Percentiles rank a stretch among this genome's conserved stretches.
Evolutionary conservation across 2,888 invertebrate species (phyloP).

Genomic region (Caenorhabditis japonica): DNA sequence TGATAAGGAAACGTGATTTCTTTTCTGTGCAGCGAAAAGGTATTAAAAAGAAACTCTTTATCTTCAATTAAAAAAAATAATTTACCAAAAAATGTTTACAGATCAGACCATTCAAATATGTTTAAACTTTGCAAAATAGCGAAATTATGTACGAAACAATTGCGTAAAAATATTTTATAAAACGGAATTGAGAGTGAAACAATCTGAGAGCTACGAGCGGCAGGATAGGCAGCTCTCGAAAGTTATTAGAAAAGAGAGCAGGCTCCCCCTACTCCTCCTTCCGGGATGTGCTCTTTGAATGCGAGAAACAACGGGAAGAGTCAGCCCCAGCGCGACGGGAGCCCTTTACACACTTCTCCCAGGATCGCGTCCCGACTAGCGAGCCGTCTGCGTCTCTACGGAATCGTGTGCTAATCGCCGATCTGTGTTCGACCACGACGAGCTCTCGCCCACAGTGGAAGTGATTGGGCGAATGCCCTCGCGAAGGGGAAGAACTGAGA

Average conservation of each 20-base stretch:
- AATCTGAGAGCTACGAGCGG: slow-evolving; percentile 13
- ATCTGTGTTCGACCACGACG: slow-evolving; percentile 1
- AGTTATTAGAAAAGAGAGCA: slow-evolving; percentile 30
- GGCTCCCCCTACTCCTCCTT: background rate
- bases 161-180: slow-evolving; percentile 17
- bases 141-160: too few species aligned
- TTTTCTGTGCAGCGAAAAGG: too few species aligned
- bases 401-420: background rate
- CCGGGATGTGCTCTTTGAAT: slow-evolving; percentile 45
- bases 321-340: slow-evolving; percentile 14
- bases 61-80: too few species aligned
- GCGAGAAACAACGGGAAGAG: slow-evolving; percentile 12
- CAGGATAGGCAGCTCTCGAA: slow-evolving; percentile 31
- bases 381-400: slow-evolving; percentile 11
- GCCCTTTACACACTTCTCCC: slow-evolving; percentile 40
- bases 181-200: slow-evolving; percentile 20
- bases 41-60: too few species aligned
- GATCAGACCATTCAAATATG: too few species aligned
- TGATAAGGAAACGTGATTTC: too few species aligned
- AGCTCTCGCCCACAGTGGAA: slow-evolving; percentile 38
- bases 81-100: too few species aligned
- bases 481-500: slow-evolving; percentile 1
- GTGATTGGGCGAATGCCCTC: slow-evolving; percentile 21
- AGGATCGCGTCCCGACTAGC: slow-evolving; percentile 10
- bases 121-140: too few species aligned